phyloP scores from a whole-genome alignment of 2,113 vertebrate genomes.

The Pampusana beccarii region DNA sequence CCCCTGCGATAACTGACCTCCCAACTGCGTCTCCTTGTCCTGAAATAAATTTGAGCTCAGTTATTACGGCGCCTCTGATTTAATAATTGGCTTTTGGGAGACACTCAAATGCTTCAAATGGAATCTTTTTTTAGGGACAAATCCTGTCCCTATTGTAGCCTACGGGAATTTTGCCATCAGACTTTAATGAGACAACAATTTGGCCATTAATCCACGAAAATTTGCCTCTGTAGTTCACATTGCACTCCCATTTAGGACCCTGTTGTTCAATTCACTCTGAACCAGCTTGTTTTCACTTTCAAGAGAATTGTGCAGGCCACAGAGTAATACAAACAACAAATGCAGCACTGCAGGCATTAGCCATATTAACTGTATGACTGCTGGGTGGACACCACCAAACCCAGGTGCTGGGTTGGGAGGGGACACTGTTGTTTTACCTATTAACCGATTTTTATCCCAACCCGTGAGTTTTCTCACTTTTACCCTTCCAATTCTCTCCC shows the following conservation, averaged over 20 bases:
- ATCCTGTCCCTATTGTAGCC: constrained; percentile 19
- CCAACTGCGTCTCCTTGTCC: neutral
- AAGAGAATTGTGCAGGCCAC: constrained; percentile 8
- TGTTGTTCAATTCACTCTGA: constrained; percentile 30
- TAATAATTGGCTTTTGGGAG: constrained; percentile 48
- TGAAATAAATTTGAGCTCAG: constrained; percentile 50
- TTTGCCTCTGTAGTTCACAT: constrained; percentile 40
- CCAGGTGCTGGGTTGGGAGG: neutral
- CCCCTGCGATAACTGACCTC: constrained; percentile 2
- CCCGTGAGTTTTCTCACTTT: no score
- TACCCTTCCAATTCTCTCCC: no score
- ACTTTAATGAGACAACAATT: constrained; percentile 45
- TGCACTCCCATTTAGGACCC: constrained; percentile 19
- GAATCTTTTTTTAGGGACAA: constrained; percentile 26
- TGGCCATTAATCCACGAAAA: constrained; percentile 52
- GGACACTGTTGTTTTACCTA: no score
- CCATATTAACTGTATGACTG: constrained; percentile 24
- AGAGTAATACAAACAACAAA: constrained; percentile 37
- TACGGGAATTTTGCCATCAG: neutral
- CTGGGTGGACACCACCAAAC: neutral
- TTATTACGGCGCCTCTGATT: constrained; percentile 25
- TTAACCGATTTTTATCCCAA: no score
- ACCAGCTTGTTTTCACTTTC: constrained; percentile 47
- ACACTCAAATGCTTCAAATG: constrained; percentile 28
- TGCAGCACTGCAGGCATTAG: neutral